Percentiles rank a stretch among this genome's conserved stretches.
These are phyloP conservation scores for Eonycteris spelaea DNA, from an alignment of 2,113 vertebrate species.

Conservation along the genomic window DNA sequence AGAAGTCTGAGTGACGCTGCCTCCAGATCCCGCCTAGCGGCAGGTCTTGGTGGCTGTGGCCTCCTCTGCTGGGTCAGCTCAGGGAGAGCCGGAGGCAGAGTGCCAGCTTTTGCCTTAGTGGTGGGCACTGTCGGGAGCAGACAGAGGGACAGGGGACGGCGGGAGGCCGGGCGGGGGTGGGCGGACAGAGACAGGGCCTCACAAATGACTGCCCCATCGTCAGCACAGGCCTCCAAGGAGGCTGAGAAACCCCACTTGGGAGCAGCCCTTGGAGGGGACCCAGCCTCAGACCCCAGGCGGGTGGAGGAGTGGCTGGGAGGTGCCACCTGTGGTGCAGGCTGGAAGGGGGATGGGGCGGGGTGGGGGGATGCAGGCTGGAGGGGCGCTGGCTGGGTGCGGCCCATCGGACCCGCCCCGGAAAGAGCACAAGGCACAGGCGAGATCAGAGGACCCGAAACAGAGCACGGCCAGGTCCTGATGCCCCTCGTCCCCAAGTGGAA, in stretches of 20 bases:
- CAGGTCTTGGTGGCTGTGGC: accelerated
- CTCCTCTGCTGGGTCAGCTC: accelerated
- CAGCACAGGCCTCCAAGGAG: not conserved
- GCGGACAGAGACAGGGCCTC: no score
- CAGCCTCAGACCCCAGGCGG: not conserved
- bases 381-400: accelerated
- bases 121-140: not conserved
- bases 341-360: no score
- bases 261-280: not conserved
- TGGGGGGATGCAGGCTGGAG: no score
- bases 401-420: accelerated
- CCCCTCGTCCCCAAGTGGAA: not conserved
- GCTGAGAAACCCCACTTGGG: accelerated
- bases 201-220: not conserved
- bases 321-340: no score
- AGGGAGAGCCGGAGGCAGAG: accelerated
- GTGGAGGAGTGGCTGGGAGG: no score
- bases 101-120: accelerated
- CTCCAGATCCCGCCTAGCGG: no score
- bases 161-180: accelerated
- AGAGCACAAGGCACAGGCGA: not conserved
- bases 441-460: no score
- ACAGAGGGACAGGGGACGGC: accelerated
- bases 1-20: no score
- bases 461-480: accelerated